Base-by-base conservation (phyloP, 2,797 vertebrate genomes). In the Coilia nasus region DNA sequence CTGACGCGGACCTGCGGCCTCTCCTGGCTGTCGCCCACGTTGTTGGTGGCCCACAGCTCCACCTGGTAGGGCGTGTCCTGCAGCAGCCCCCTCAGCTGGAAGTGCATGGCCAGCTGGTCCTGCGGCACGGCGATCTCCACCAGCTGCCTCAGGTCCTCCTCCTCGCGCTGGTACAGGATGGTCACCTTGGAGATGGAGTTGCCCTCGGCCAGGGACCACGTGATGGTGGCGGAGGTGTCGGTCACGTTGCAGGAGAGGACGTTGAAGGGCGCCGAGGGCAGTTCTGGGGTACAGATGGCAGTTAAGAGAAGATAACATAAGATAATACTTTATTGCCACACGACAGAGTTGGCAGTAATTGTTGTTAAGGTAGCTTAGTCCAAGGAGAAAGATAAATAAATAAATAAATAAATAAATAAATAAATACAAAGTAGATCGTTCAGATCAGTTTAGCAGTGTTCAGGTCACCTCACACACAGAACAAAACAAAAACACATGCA, bases 41-140 rank as follows among this genome's bases (percentile, higher is more conserved):
- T 97, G 89, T 97, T 97, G 90, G 95, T 90, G 82, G 95, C 95
- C 87, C 94, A 96, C 86, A 97, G 91, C 84, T 97, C 94, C 93
- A 97, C 94, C 78, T 93, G 89, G 85, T 97, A 97, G n/a, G 89
- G 86, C 1, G 94, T 96, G 83, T 96, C 91, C 15, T 96, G 91
- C 85, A 95, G 96, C 0, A 97, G 95, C 0, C 97, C 97, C 84
- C 95, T 94, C 59, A 97, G 93, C 44, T 96, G 95, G 78, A 96
- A 96, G 5, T 94, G 95, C 78, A 94, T 94, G 86, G 94, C 87
- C 67, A 91, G 94, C 71, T 90, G 87, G 1, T 80, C 86, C 17
- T 91, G 89, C 64, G 93, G 92, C 80, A 97, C 96, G 83, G 93
- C 95, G 85, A 97, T 96, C 85, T 96, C 94, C 80, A 96, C 95